Evolutionary conservation across 1,140 invertebrate genomes (phyloP).

Genomic region (Caenorhabditis inopinata): DNA sequence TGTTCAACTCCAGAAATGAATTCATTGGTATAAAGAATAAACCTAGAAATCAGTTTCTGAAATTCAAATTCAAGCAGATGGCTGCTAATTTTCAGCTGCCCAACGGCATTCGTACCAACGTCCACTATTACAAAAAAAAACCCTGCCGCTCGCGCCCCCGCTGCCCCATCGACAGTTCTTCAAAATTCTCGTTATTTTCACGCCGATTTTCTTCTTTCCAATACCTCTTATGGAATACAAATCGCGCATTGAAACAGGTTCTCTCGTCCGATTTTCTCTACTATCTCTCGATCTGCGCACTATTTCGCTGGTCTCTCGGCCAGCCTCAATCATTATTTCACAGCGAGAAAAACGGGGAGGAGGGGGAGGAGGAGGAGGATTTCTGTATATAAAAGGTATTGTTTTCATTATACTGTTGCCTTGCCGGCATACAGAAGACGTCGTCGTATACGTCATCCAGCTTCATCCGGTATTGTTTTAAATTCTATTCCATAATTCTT

Average conservation of each 20-base stretch:
- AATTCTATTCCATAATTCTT: too few species aligned
- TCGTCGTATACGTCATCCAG: too few species aligned
- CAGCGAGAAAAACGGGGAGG: background rate
- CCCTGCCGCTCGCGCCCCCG: background rate
- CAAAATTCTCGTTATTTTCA: background rate
- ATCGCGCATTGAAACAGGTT: constrained; percentile 22
- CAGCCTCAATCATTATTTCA: constrained; percentile 9
- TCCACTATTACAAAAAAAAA: background rate
- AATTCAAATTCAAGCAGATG: too few species aligned
- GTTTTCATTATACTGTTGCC: too few species aligned
- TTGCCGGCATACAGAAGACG: too few species aligned
- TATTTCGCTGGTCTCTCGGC: background rate
- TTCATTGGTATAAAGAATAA: too few species aligned
- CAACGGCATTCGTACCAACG: too few species aligned
- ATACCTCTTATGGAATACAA: constrained; percentile 14
- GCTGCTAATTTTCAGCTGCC: too few species aligned
- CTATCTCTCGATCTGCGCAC: background rate
- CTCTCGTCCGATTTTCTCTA: background rate
- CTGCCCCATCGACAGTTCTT: background rate
- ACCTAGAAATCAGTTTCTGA: too few species aligned
- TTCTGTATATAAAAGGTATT: too few species aligned
- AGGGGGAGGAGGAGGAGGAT: background rate
- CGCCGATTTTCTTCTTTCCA: constrained; percentile 17
- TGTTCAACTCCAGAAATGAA: too few species aligned
- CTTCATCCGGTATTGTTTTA: too few species aligned